Base-by-base conservation (phyloP, 2,797 vertebrate species). In the Sebastes variabilis region DNA sequence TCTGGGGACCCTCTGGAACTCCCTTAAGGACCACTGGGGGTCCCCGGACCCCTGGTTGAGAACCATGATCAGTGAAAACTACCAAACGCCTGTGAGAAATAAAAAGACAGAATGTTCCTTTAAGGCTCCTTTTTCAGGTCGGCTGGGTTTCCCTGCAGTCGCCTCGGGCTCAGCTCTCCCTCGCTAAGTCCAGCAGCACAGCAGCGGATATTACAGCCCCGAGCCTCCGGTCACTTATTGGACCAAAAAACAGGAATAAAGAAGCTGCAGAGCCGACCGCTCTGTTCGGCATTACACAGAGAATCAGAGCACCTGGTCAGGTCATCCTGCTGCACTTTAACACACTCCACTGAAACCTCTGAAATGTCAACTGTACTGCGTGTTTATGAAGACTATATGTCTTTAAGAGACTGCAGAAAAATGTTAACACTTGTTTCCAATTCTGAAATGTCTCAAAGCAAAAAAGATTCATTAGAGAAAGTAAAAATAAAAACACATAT, bases 191-290 rank as follows among this genome's bases (percentile, higher is more conserved):
- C 68, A 49, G 80, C 85, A 95, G 81, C 87, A 87, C 66, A 60
- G 72, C 84, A 94, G 74, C 93, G 92, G 95, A 95, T 95, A 95
- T 95, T 93, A 93, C 79, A 89, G 88, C 88, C 89, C 14, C 1
- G 4, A 77, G 88, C 75, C 20, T 18, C 8, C 5, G 18, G 58
- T 66, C 30, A 24, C 67, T 82, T 66, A 85, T 83, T 81, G 76
- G 66, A 90, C 20, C 7, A 13, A 14, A 46, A 10, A 30, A 52
- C 38, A 14, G 8, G 13, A 12, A 18, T 12, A 29, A 49, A 64
- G n/a, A 6, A 58, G 66, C 58, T 22, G 14, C 32, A 58, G 64
- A 83, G 62, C 10, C 12, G 7, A 54, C 11, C 4, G 38, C n/a
- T 82, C 80, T 72, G 66, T 22, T 80, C 20, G 1, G 46, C 24